Evolutionary conservation across 2,113 vertebrate species (phyloP), one percentile per base, ranked within the genome.

Genomic region (Urocitellus parryii): DNA sequence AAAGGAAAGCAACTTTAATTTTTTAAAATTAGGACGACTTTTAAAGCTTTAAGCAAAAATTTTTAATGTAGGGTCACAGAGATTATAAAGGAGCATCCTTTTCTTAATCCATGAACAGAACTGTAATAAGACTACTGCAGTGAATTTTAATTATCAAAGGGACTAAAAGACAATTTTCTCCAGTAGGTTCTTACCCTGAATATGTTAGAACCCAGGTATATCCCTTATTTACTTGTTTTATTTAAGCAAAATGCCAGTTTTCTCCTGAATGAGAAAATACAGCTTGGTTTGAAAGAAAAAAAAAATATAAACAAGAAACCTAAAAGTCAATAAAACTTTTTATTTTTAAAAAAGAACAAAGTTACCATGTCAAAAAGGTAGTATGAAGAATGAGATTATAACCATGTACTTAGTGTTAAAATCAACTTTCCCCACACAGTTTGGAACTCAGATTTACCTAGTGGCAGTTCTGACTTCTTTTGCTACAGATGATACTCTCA

Each of bases 1-100:
- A 79, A 29, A 65, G 16, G 5, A 94, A 87, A 82, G 10, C 27
- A 79, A 34, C 1, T 67, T 5, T 42, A 22, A 4, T 81, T 85
- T 95, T 94, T 63, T 3, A 73, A 77, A 77, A 53, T 65, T 34
- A 56, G 37, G 56, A 25, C 17, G 76, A 86, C 12, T 70, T 73
- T 83, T 32, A 96, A 97, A 73, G 7, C 4, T 78, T 91, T 89
- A 90, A 53, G 48, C n/a, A 88, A 86, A 74, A 20, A 72, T n/a
- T 48, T 48, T 89, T 84, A 83, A 92, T 65, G 22, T 32, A 34
- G 18, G 18, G 42, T 76, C 58, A 70, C 1, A 77, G 56, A 79
- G 2, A 32, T 45, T 53, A 0, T 42, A 67, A 93, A 42, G 16
- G 4, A 53, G 32, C 4, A 87, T 24, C 2, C 18, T 29, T 88